Evolutionary conservation across 2,888 invertebrate genomes (phyloP).

Genomic region (Cerastis leucographa): DNA sequence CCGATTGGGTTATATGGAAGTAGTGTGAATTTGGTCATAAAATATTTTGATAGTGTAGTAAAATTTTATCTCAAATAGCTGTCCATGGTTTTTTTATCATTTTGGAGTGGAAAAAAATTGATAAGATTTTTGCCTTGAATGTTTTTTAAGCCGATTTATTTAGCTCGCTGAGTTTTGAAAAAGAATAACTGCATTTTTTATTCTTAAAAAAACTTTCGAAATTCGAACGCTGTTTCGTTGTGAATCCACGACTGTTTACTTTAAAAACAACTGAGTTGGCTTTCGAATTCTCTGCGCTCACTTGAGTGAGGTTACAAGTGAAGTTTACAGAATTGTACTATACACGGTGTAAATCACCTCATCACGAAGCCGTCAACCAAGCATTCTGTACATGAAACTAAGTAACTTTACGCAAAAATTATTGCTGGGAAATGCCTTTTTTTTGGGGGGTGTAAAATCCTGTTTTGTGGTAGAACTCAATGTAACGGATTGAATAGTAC

Average conservation of each 20-base stretch:
- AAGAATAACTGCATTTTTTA: too few species aligned
- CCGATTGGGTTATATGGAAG: background rate
- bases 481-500: too few species aligned
- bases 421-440: too few species aligned
- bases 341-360: too few species aligned
- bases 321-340: background rate
- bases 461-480: too few species aligned
- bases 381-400: too few species aligned
- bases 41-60: constrained; percentile 22
- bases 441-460: too few species aligned
- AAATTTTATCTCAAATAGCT: constrained; percentile 2
- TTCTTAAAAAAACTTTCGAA: background rate
- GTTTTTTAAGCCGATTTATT: background rate
- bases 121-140: background rate
- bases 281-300: background rate
- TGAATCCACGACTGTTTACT: background rate
- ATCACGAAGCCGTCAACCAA: too few species aligned
- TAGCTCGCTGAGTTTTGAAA: background rate
- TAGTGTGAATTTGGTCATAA: constrained; percentile 13
- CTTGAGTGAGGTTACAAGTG: background rate
- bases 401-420: too few species aligned
- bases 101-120: background rate
- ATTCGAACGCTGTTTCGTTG: background rate
- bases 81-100: constrained; percentile 1
- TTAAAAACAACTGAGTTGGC: background rate